Conservation (phyloP, 2,797 vertebrate species). For the Urophycis tenuis region DNA sequence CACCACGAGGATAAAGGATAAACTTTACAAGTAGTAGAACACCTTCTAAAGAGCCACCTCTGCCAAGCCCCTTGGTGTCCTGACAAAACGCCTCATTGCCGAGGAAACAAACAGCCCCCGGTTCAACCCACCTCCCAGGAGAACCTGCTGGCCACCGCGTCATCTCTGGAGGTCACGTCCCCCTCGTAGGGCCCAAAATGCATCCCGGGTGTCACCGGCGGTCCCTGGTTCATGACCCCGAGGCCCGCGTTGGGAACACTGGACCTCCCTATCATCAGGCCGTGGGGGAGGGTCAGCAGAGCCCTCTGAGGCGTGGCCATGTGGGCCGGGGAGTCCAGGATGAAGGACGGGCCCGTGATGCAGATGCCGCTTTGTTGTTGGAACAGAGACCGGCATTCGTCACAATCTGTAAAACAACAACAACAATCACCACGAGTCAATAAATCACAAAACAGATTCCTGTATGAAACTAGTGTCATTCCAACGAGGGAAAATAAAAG, state of each 20-base stretch:
- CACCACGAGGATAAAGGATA: too few species aligned
- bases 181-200: conserved; percentile 81
- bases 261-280: conserved; percentile 73
- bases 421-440: too few species aligned
- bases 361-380: conserved; percentile 61
- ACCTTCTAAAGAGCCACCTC: too few species aligned
- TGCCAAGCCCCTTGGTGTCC: too few species aligned
- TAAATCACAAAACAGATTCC: too few species aligned
- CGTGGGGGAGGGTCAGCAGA: conserved; percentile 73
- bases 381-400: conserved; percentile 71
- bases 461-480: too few species aligned
- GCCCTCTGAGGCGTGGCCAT: conserved; percentile 65
- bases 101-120: background rate
- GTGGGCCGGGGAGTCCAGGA: conserved; percentile 65
- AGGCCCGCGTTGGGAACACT: conserved; percentile 72
- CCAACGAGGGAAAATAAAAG: background rate
- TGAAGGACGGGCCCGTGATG: conserved; percentile 62
- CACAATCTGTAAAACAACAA: conserved; percentile 65
- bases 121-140: conserved; percentile 76
- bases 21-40: too few species aligned
- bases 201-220: conserved; percentile 67
- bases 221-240: conserved; percentile 75
- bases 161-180: conserved; percentile 64
- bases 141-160: conserved; percentile 66
- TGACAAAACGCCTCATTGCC: too few species aligned